These are phyloP conservation scores for Enteromius afrohamiltoni DNA, from an alignment of 2,797 vertebrate genomes.

Conservation along the genomic window DNA sequence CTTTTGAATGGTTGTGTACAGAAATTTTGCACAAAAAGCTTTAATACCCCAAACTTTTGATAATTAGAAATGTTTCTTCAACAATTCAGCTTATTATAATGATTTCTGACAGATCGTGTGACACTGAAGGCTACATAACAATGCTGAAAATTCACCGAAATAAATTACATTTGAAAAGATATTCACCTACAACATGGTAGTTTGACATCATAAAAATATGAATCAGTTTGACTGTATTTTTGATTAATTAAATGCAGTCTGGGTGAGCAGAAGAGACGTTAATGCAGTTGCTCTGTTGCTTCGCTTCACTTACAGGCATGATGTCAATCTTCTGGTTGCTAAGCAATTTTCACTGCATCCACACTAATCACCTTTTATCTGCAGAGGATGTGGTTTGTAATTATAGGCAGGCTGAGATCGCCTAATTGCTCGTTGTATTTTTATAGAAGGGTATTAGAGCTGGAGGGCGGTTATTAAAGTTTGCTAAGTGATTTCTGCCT, in stretches of 20 bases:
- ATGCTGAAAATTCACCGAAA: too few species aligned
- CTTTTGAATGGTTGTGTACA: too few species aligned
- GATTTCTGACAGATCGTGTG: too few species aligned
- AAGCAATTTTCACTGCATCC: slow-evolving; percentile 63
- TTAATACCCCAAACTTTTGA: too few species aligned
- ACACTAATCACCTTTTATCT: slow-evolving; percentile 77
- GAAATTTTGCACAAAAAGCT: too few species aligned
- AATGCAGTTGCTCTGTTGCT: not conserved
- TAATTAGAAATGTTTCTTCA: too few species aligned
- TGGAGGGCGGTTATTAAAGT: slow-evolving; percentile 34
- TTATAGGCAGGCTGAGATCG: slow-evolving; percentile 79
- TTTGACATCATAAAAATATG: not conserved
- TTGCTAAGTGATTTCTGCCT: slow-evolving; percentile 35
- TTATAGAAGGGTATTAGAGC: slow-evolving; percentile 69
- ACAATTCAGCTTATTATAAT: too few species aligned
- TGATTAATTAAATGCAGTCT: not conserved
- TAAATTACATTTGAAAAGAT: too few species aligned
- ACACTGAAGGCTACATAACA: too few species aligned
- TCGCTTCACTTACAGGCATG: slow-evolving; percentile 54
- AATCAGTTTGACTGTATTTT: not conserved
- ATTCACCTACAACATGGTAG: not conserved
- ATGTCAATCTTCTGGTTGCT: slow-evolving; percentile 66
- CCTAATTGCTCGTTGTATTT: slow-evolving; percentile 81
- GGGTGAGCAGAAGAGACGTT: not conserved
- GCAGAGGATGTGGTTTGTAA: slow-evolving; percentile 75